phyloP scores from a whole-genome alignment of 1,140 invertebrate genomes.

The Solenopsis invicta region DNA sequence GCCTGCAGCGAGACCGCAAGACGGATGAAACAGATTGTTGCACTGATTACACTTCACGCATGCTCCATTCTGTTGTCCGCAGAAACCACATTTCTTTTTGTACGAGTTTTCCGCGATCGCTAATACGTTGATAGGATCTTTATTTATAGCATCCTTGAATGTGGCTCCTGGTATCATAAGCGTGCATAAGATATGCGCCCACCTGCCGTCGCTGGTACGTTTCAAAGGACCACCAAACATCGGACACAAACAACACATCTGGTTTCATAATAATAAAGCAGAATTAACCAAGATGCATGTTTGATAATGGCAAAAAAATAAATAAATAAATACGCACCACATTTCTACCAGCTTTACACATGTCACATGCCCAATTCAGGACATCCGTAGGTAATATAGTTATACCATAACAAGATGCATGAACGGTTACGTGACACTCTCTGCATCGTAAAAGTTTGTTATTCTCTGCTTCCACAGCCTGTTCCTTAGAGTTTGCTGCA shows the following conservation, averaged over 20 bases:
- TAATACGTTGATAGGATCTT: slow-evolving; percentile 85
- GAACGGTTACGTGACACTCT: slow-evolving; percentile 86
- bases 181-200: slow-evolving; percentile 88
- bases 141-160: slow-evolving; percentile 86
- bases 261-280: slow-evolving; percentile 22
- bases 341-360: slow-evolving; percentile 84
- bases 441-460: slow-evolving; percentile 85
- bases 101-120: slow-evolving; percentile 76
- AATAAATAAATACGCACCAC: slow-evolving; percentile 77
- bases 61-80: slow-evolving; percentile 79
- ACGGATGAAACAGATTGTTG: slow-evolving; percentile 80
- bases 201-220: slow-evolving; percentile 87
- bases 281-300: background rate
- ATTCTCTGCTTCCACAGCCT: slow-evolving; percentile 82
- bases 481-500: slow-evolving; percentile 84
- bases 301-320: background rate
- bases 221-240: slow-evolving; percentile 90
- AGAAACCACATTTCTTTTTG: slow-evolving; percentile 80
- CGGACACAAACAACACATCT: slow-evolving; percentile 88
- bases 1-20: slow-evolving; percentile 82
- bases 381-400: slow-evolving; percentile 81
- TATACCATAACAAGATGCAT: slow-evolving; percentile 86
- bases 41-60: slow-evolving; percentile 83
- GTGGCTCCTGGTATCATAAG: slow-evolving; percentile 85
- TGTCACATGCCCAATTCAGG: slow-evolving; percentile 87